Evolutionary conservation across 2,797 vertebrate genomes (phyloP).

Genomic region (Channallabes apus): DNA sequence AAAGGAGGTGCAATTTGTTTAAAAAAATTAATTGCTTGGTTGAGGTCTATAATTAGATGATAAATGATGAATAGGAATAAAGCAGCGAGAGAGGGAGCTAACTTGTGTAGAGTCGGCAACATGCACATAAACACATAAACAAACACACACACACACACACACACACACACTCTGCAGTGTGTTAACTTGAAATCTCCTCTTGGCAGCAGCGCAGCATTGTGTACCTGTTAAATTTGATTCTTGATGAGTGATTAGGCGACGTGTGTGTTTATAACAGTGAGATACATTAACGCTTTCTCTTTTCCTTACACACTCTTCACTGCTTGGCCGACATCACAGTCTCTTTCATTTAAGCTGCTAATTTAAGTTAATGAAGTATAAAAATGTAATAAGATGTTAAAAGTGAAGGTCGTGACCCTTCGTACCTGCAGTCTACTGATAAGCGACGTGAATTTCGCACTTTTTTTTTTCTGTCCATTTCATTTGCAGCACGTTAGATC

Average conservation of each 20-base stretch:
- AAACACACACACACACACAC: neutral
- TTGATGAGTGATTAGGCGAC: neutral
- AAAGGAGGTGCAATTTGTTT: neutral
- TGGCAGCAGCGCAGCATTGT: neutral
- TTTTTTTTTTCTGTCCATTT: neutral
- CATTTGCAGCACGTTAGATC: neutral
- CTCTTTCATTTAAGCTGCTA: neutral
- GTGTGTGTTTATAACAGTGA: neutral
- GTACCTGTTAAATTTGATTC: neutral
- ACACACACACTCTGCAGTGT: neutral
- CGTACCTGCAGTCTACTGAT: neutral
- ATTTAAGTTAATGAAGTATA: neutral
- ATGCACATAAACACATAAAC: neutral
- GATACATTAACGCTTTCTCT: neutral
- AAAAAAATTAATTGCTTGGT: constrained; percentile 45
- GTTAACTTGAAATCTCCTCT: constrained; percentile 34
- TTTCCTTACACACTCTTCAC: neutral
- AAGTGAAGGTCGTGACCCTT: neutral
- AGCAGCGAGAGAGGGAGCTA: constrained; percentile 1
- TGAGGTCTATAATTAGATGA: constrained; percentile 36
- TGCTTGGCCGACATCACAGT: neutral
- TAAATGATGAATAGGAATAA: constrained; percentile 38
- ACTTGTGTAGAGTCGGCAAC: neutral
- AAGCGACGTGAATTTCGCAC: neutral
- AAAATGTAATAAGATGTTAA: neutral